These are phyloP conservation scores for Ennomos quercinarius DNA, from an alignment of 2,888 invertebrate species.

Conservation along the genomic window DNA sequence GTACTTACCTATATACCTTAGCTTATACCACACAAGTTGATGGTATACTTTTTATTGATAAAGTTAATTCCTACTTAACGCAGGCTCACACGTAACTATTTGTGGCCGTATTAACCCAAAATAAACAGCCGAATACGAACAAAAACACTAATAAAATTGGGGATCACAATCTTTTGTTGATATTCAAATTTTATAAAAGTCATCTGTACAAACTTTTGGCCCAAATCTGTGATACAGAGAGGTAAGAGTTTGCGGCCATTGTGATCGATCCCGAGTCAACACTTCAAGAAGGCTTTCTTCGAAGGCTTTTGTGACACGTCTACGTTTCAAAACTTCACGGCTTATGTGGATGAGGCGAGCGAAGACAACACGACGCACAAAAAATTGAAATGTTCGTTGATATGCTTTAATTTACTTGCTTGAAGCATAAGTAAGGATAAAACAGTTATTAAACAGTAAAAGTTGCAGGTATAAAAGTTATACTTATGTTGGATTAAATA, in stretches of 20 bases:
- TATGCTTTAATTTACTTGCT: too few species aligned
- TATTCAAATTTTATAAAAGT: constrained; percentile 60
- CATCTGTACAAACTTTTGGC: constrained; percentile 72
- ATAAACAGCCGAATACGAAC: constrained; percentile 37
- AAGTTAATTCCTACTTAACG: constrained; percentile 12
- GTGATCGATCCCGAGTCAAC: constrained; percentile 74
- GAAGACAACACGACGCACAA: neutral
- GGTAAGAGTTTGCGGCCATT: constrained; percentile 75
- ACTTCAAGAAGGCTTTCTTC: constrained; percentile 68
- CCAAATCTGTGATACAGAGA: constrained; percentile 71
- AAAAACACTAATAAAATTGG: constrained; percentile 44
- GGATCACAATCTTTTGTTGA: constrained; percentile 46
- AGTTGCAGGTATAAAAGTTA: too few species aligned
- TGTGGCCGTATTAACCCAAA: constrained; percentile 39
- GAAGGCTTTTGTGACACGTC: constrained; percentile 70
- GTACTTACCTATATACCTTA: too few species aligned
- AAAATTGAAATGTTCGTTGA: constrained; percentile 5
- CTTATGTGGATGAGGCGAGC: constrained; percentile 35
- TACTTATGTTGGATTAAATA: too few species aligned
- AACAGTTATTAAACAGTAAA: too few species aligned
- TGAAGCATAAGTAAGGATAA: too few species aligned
- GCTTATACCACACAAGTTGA: constrained; percentile 23
- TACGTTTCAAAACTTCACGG: constrained; percentile 75
- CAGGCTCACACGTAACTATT: constrained; percentile 32
- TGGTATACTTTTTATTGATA: constrained; percentile 10